A percentile compares a stretch with the other conserved stretches of the same genome.
phyloP scores from a whole-genome alignment of 2,113 vertebrate species.

The Mastomys coucha region DNA sequence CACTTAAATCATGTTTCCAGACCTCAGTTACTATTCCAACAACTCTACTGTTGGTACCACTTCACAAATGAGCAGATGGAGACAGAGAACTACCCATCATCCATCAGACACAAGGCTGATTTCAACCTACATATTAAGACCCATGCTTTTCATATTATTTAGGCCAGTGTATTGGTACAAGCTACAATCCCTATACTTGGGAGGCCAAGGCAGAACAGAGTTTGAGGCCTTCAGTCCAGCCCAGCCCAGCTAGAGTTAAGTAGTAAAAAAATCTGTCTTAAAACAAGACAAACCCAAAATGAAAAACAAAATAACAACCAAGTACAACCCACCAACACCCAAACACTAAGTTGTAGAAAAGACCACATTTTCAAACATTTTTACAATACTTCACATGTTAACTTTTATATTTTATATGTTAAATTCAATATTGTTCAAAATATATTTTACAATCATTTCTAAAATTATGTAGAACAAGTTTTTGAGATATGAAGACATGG shows the following conservation, averaged over 20 bases:
- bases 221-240: background rate
- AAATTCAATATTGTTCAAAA: slow-evolving; percentile 42
- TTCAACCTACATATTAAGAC: slow-evolving; percentile 35
- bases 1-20: background rate
- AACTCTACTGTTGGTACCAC: slow-evolving; percentile 4
- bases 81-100: background rate
- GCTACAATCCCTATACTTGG: background rate
- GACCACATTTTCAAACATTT: slow-evolving; percentile 11
- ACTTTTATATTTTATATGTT: slow-evolving; percentile 29
- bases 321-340: background rate
- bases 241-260: background rate
- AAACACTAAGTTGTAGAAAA: slow-evolving; percentile 50
- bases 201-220: background rate
- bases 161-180: background rate
- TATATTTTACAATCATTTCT: slow-evolving; percentile 50
- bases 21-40: background rate
- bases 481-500: background rate
- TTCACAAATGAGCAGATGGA: slow-evolving; percentile 31
- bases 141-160: slow-evolving; percentile 27
- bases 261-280: background rate
- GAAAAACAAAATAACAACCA: background rate
- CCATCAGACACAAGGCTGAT: background rate
- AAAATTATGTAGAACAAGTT: slow-evolving; percentile 36
- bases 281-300: background rate
- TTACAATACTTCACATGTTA: slow-evolving; percentile 26